Evolutionary conservation across 2,888 invertebrate genomes (phyloP), one percentile per base, ranked within the genome.

Genomic region (Tanytarsus gracilentus): DNA sequence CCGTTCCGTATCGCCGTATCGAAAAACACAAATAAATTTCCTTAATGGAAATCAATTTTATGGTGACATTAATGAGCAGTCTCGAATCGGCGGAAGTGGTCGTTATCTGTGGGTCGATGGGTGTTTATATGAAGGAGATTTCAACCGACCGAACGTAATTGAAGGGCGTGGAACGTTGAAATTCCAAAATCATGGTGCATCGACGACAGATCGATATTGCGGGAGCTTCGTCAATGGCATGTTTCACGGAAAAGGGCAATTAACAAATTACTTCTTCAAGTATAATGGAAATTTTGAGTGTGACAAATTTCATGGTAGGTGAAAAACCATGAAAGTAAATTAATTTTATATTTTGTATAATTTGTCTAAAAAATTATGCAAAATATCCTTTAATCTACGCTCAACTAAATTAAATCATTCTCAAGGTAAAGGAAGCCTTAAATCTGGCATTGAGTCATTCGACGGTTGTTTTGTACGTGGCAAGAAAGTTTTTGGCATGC

Each of bases 31-130:
- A 55, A 30, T 55, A 14, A 55, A 55, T 23, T 55, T 39, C 18
- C 39, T 55, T 2, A 55, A 55, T 55, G 36, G 39, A 39, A 55
- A 55, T 55, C 53, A 55, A 21, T 55, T 39, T 36, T 55, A 30
- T 30, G 53, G 53, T 16, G 52, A 52, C 27, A 52, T 52, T 11
- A 52, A 52, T 18, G 52, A 52, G 6, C n/a, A n/a, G 33, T 27
- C 18, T 14, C 30, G 52, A 7, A 55, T 55, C 25, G 39, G 6
- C 9, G 36, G 21, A 36, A 55, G 25, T 18, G 53, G 53, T 7
- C 3, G 53, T 7, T 55, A 55, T 30, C n/a, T 52, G 7, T 52
- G 52, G 52, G 52, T 33, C 5, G 29, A 26, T 52, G 52, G 18
- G 9, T 33, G 33, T 23, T 18, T 52, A 2, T 55, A 39, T 26